phyloP scores from a whole-genome alignment of 1,140 invertebrate genomes.

The Watersipora subatra region DNA sequence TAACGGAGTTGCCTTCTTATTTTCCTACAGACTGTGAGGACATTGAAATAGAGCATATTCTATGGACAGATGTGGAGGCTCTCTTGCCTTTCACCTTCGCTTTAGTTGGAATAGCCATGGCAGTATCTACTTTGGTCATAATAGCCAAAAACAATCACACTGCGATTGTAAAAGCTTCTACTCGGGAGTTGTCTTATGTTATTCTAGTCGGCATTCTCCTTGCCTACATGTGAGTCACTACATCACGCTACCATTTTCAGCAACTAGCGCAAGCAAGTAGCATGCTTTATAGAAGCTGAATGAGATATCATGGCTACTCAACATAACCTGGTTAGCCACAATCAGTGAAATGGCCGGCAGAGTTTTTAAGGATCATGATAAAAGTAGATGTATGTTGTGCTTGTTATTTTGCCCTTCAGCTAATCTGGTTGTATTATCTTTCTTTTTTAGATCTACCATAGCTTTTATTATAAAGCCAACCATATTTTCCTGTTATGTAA shows the following conservation, averaged over 20 bases:
- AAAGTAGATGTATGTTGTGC: too few relatives aligned
- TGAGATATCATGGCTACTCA: too few relatives aligned
- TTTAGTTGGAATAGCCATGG: conserved; percentile 52
- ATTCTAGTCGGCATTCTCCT: conserved; percentile 51
- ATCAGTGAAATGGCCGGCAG: too few relatives aligned
- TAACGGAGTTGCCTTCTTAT: too few relatives aligned
- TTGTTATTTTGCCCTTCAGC: too few relatives aligned
- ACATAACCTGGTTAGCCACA: too few relatives aligned
- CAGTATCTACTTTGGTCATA: conserved; percentile 47
- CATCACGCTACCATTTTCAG: too few relatives aligned
- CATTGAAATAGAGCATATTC: conserved; percentile 47
- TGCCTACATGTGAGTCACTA: conserved; percentile 43
- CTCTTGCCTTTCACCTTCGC: conserved; percentile 50
- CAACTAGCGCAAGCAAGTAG: too few relatives aligned
- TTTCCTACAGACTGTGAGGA: conserved; percentile 44
- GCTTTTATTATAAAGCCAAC: conserved; percentile 58
- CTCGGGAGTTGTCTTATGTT: conserved; percentile 64
- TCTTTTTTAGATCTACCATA: conserved; percentile 44
- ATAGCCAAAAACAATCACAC: conserved; percentile 58
- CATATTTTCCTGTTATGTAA: conserved; percentile 51
- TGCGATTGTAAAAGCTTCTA: conserved; percentile 63
- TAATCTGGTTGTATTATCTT: too few relatives aligned
- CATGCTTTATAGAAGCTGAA: too few relatives aligned
- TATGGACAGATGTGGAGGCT: conserved; percentile 48
- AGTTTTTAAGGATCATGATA: too few relatives aligned